Evolutionary conservation across 2,113 vertebrate species (phyloP).

Genomic region (Butastur rufipennis): DNA sequence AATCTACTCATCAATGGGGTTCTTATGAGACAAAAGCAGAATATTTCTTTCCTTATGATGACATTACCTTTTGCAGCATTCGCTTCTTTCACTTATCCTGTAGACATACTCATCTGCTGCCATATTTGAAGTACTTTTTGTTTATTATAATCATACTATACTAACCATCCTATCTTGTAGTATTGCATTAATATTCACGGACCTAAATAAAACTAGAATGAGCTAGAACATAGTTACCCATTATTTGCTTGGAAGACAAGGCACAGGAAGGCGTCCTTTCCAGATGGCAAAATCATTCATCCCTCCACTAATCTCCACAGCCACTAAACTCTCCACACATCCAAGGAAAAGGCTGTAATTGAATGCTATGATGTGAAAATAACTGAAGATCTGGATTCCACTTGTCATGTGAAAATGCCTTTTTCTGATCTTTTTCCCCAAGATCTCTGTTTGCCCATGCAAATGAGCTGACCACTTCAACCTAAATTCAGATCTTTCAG

Average conservation of each 20-base stretch:
- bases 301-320: background rate
- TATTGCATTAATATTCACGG: background rate
- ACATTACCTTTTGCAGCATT: background rate
- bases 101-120: background rate
- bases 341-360: background rate
- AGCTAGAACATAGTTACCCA: background rate
- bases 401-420: background rate
- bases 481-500: background rate
- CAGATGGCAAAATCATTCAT: background rate
- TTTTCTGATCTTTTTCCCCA: background rate
- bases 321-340: background rate
- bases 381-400: background rate
- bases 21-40: background rate
- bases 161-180: background rate
- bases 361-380: background rate
- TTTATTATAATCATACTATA: background rate
- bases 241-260: background rate
- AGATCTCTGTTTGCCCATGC: background rate
- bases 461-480: background rate
- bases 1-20: background rate
- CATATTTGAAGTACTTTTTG: background rate
- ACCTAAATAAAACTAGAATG: background rate
- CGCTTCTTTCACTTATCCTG: background rate
- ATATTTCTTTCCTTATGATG: background rate
- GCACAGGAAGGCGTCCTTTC: background rate